phyloP scores from a whole-genome alignment of 2,797 vertebrate species.

The Enteromius treurensis region DNA sequence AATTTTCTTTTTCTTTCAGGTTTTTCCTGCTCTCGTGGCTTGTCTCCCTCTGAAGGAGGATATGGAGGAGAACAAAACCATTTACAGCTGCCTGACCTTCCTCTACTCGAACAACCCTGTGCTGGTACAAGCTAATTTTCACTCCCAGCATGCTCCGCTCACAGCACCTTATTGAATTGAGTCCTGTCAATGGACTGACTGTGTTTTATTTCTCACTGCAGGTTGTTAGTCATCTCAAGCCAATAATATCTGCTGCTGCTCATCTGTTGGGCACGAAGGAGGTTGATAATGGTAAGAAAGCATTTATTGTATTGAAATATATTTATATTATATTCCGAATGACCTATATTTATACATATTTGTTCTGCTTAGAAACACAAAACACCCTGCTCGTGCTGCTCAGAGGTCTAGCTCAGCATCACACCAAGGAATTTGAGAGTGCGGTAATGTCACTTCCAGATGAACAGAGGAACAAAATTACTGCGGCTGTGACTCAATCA shows the following conservation, averaged over 20 bases:
- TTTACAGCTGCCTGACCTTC: conserved; percentile 83
- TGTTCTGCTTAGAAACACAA: conserved; percentile 76
- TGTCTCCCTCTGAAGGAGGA: conserved; percentile 87
- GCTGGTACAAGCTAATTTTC: conserved; percentile 60
- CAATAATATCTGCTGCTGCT: conserved; percentile 70
- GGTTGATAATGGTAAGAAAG: conserved; percentile 71
- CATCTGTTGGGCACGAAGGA: conserved; percentile 69
- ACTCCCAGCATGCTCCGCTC: background rate
- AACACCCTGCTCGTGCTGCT: conserved; percentile 72
- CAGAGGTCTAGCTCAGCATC: conserved; percentile 74
- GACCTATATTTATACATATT: background rate
- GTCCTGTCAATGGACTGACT: background rate
- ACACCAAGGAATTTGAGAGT: conserved; percentile 78
- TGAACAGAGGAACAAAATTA: conserved; percentile 76
- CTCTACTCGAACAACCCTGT: conserved; percentile 77
- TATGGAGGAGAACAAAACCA: conserved; percentile 86
- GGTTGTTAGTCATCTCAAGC: conserved; percentile 71
- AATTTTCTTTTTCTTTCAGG: conserved; percentile 69
- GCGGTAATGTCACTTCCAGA: conserved; percentile 78
- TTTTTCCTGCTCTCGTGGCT: conserved; percentile 81
- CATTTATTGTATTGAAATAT: background rate
- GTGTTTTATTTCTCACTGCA: conserved; percentile 39
- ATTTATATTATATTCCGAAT: background rate
- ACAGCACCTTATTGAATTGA: background rate
- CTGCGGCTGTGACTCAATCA: conserved; percentile 59